Evolutionary conservation across 35 echinoderm and acorn worm species (phyloP), one percentile per base, ranked within the genome.

Genomic region (Ptychodera flava): DNA sequence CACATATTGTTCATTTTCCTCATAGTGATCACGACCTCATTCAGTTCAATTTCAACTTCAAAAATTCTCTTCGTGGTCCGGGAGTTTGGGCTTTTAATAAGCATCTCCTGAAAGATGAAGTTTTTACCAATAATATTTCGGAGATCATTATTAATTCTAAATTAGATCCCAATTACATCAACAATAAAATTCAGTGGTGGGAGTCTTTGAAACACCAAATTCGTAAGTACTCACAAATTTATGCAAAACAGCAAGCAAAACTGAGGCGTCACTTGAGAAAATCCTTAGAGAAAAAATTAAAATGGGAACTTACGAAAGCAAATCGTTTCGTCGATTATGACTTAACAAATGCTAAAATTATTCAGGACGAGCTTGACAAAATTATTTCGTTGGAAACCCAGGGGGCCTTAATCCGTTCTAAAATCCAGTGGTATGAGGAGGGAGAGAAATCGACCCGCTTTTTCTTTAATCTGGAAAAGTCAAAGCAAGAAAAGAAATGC

Each of bases 391-490:
- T 22, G 28, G 91, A 92, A 52, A 79, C 31, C 2, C 12, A 86
- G 83, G 91, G 87, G 30, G 78, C 45, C 28, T 85, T 35, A 53
- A 86, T 93, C 31, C 32, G 91, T 16, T 89, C 91, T 0, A 85
- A 75, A 52, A 78, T 80, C 1, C 79, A 82, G 37, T 89, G 78
- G 36, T 29, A 79, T 37, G 91, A 89, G 80, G 87, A 86, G 28
- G 87, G 87, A 16, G 87, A 93, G 81, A 53, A 12, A 16, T 45
- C 87, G 16, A 38, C 0, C 33, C 28, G 82, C 53, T 93, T 64
- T 81, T 93, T 86, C 35, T 86, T 33, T 35, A 82, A 88, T 29
- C 30, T 34, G 30, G 91, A 89, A 77, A 31, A 76, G 15, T 45
- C 22, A 15, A 85, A 86, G 32, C 82, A 82, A 0, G 76, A 85